A percentile compares a stretch with the other conserved stretches of the same genome.
Evolutionary conservation across 2,888 invertebrate genomes (phyloP).

Genomic region (Tenthredo livida): DNA sequence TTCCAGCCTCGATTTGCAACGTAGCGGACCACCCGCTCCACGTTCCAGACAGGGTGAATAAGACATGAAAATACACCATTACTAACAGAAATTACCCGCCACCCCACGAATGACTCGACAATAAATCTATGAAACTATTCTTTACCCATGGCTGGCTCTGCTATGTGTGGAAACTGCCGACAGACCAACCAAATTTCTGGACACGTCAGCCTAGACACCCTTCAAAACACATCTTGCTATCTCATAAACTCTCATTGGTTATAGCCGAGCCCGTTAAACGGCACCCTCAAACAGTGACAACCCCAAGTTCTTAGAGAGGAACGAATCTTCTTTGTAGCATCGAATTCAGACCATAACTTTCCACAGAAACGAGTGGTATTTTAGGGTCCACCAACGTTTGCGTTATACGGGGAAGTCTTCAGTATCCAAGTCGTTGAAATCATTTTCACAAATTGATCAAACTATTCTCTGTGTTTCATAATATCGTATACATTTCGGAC

Average conservation of each 20-base stretch:
- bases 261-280: conserved; percentile 29
- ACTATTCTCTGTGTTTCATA: not conserved
- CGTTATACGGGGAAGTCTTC: not conserved
- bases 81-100: conserved; percentile 37
- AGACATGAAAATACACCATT: conserved; percentile 39
- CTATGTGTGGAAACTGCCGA: conserved; percentile 20
- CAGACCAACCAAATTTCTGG: conserved; percentile 45
- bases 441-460: not conserved
- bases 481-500: not conserved
- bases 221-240: conserved; percentile 34
- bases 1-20: conserved; percentile 13
- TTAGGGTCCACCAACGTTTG: not conserved
- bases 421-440: not conserved
- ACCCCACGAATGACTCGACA: conserved; percentile 30
- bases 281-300: conserved; percentile 27
- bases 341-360: conserved; percentile 9
- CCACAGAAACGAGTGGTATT: not conserved
- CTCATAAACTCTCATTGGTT: conserved; percentile 45
- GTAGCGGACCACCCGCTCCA: not conserved
- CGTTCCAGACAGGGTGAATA: conserved; percentile 1
- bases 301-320: not conserved
- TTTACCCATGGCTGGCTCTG: conserved; percentile 17
- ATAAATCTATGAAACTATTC: conserved; percentile 31
- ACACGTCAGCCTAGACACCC: conserved; percentile 38
- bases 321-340: conserved; percentile 37